A percentile compares a stretch with the other conserved stretches of the same genome.
Evolutionary conservation across 2,797 vertebrate species (phyloP).

Genomic region (Takifugu ocellatus): DNA sequence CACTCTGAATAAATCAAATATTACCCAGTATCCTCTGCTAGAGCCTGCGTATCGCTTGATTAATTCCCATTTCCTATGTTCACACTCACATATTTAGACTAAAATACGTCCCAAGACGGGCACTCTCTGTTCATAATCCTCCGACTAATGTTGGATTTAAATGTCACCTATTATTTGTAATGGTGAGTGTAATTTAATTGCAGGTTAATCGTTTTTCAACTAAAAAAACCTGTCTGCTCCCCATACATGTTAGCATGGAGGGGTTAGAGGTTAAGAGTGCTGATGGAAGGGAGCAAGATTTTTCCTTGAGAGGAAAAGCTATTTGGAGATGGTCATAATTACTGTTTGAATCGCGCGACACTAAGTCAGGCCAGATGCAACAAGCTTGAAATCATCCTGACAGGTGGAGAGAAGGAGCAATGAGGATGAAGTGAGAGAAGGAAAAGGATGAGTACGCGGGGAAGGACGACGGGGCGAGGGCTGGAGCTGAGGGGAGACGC

Average conservation of each 20-base stretch:
- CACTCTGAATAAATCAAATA: not conserved
- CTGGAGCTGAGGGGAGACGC: conserved; percentile 1
- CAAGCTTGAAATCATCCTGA: conserved; percentile 65
- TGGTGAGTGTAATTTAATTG: conserved; percentile 67
- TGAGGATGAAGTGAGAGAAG: conserved; percentile 30
- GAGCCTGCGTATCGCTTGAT: conserved; percentile 37
- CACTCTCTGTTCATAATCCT: conserved; percentile 57
- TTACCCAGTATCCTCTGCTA: not conserved
- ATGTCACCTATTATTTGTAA: conserved; percentile 61
- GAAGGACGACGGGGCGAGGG: conserved; percentile 4
- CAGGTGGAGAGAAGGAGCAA: conserved; percentile 31
- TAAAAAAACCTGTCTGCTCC: conserved; percentile 41
- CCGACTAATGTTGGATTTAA: conserved; percentile 62
- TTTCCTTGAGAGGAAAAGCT: conserved; percentile 46
- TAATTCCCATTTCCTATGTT: conserved; percentile 49
- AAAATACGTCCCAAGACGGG: conserved; percentile 52
- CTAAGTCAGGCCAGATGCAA: conserved; percentile 54
- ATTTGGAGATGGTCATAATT: conserved; percentile 64
- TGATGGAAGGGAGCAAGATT: conserved; percentile 55
- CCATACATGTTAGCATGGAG: conserved; percentile 38
- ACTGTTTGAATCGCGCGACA: conserved; percentile 46
- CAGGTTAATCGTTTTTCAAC: conserved; percentile 62
- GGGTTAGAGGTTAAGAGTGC: conserved; percentile 52
- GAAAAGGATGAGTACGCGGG: conserved; percentile 5
- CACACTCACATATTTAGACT: conserved; percentile 49